These are phyloP conservation scores for Diglossa brunneiventris DNA, from an alignment of 2,113 vertebrate species.

Conservation along the genomic window DNA sequence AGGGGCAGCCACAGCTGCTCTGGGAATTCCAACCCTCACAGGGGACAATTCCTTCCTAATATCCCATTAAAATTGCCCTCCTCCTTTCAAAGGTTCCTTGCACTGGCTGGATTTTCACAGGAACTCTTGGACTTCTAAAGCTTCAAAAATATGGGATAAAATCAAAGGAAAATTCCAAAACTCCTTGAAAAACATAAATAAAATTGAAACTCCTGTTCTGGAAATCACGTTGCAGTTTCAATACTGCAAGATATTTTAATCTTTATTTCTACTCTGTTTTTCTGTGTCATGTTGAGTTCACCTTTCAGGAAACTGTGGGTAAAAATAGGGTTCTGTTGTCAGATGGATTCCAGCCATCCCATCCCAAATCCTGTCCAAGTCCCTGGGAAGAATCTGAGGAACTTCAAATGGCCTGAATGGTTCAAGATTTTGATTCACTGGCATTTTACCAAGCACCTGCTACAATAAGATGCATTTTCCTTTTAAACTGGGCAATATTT, in stretches of 20 bases:
- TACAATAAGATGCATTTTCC: not conserved
- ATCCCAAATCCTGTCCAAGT: not conserved
- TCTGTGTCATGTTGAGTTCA: not conserved
- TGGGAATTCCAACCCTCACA: not conserved
- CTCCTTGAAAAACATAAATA: not conserved
- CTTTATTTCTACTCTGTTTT: not conserved
- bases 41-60: not conserved
- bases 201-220: not conserved
- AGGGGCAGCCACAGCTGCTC: not conserved
- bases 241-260: not conserved
- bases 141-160: not conserved
- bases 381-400: not conserved
- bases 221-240: not conserved
- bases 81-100: not conserved
- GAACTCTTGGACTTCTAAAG: not conserved
- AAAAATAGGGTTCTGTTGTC: not conserved
- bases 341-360: not conserved
- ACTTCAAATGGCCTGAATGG: rapidly evolving
- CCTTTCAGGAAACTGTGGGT: not conserved
- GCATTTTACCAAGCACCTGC: not conserved
- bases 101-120: not conserved
- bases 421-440: not conserved
- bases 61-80: not conserved
- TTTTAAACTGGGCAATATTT: not conserved
- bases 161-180: not conserved